phyloP scores from a whole-genome alignment of 53 echinoderm and acorn worm species.

The Luidia sarsii region DNA sequence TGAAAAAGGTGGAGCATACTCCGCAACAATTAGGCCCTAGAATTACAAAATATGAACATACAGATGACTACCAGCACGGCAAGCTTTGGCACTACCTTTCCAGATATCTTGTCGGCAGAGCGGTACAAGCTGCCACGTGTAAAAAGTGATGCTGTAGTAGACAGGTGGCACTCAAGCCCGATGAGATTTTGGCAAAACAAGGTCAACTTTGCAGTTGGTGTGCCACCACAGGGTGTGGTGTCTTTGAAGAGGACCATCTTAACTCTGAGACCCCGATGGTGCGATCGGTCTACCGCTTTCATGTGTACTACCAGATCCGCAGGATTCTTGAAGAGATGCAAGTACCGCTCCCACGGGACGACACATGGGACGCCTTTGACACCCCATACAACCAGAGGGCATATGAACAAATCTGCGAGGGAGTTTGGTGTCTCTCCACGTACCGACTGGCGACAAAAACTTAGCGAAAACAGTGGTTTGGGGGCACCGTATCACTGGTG shows the following conservation, averaged over 20 bases:
- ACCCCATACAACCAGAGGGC: constrained; percentile 28
- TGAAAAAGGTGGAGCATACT: constrained; percentile 15
- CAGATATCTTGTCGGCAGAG: too few species aligned
- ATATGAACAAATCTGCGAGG: constrained; percentile 20
- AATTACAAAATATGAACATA: constrained; percentile 10
- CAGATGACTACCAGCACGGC: too few species aligned
- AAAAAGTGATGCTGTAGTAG: constrained; percentile 18
- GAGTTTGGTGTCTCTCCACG: constrained; percentile 23
- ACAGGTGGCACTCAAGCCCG: constrained; percentile 33
- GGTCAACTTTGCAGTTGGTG: constrained; percentile 65
- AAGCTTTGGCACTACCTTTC: too few species aligned
- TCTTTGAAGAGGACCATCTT: constrained; percentile 38
- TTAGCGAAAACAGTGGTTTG: background rate
- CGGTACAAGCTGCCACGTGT: constrained; percentile 1
- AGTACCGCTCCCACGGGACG: constrained; percentile 8
- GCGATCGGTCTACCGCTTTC: constrained; percentile 23
- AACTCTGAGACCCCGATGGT: constrained; percentile 20
- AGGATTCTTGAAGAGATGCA: constrained; percentile 6
- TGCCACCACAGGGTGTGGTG: constrained; percentile 44
- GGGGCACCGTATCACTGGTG: constrained; percentile 36
- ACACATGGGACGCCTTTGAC: constrained; percentile 25
- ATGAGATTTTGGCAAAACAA: constrained; percentile 54
- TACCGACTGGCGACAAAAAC: constrained; percentile 24
- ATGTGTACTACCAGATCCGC: constrained; percentile 34
- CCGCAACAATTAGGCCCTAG: constrained; percentile 16